Percentiles rank a stretch among this genome's conserved stretches.
These are phyloP conservation scores for Zosterops pallidus DNA, from an alignment of 2,113 vertebrate species.

Conservation along the genomic window DNA sequence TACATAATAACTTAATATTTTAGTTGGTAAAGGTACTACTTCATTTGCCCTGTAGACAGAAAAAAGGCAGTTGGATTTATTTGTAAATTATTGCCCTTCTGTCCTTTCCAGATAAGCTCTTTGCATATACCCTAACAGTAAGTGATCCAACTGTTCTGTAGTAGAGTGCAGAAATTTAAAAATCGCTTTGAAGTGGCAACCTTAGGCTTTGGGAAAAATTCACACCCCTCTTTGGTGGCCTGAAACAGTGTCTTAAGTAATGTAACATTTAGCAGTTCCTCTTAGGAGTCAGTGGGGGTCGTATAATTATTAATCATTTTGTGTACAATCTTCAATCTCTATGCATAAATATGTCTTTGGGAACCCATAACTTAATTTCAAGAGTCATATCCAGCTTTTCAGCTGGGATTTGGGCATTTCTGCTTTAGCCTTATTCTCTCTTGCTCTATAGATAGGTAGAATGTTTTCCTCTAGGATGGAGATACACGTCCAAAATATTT, in stretches of 20 bases:
- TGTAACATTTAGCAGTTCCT: neutral
- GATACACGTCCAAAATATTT: neutral
- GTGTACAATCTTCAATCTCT: neutral
- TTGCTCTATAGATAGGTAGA: neutral
- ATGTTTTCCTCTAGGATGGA: neutral
- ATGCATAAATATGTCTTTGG: neutral
- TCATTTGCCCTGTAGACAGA: neutral
- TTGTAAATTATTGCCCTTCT: neutral
- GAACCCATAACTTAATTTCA: neutral
- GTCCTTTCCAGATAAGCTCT: neutral
- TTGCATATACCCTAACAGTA: neutral
- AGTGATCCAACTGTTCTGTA: neutral
- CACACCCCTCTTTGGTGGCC: neutral
- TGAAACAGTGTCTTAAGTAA: neutral
- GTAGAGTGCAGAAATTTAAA: neutral
- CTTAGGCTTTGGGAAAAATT: neutral
- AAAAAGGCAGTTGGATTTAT: neutral
- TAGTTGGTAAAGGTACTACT: neutral
- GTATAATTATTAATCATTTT: neutral
- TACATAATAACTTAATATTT: neutral
- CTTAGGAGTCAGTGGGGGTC: neutral
- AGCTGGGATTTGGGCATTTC: neutral
- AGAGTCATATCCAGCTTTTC: neutral
- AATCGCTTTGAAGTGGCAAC: constrained; percentile 5
- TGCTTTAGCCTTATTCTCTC: neutral